These are phyloP conservation scores for Xiphorhynchus elegans DNA, from an alignment of 2,113 vertebrate genomes.

Conservation along the genomic window DNA sequence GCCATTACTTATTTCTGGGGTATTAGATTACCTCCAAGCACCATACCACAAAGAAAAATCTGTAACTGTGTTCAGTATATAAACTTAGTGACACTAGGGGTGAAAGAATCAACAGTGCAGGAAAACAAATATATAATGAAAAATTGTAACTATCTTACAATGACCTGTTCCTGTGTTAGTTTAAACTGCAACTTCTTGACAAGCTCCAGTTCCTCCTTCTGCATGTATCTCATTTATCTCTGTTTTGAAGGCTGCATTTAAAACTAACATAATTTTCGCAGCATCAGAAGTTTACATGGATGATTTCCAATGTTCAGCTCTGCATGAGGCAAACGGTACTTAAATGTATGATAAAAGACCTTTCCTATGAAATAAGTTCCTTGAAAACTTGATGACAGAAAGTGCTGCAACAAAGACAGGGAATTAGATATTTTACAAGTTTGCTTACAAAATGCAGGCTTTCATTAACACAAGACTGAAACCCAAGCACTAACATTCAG, in stretches of 20 bases:
- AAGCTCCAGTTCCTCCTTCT: not conserved
- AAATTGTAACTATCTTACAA: accelerated
- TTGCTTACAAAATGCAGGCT: not conserved
- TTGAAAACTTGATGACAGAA: not conserved
- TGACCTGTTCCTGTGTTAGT: not conserved
- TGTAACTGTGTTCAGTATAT: not conserved
- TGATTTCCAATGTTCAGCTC: not conserved
- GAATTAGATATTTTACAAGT: not conserved
- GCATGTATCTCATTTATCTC: not conserved
- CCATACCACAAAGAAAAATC: not conserved
- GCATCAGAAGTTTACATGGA: not conserved
- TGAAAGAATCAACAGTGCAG: not conserved
- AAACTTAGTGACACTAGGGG: not conserved
- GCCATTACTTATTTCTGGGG: not conserved
- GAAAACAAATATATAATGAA: not conserved
- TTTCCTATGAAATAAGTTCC: not conserved
- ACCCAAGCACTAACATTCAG: not conserved
- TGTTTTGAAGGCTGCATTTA: not conserved
- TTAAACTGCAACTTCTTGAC: not conserved
- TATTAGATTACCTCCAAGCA: not conserved
- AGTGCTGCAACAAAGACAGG: not conserved
- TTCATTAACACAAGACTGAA: not conserved
- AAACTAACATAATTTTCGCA: not conserved
- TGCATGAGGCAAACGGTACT: not conserved
- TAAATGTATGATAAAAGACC: not conserved